Base-by-base conservation (phyloP, 2,888 invertebrate species). In the Drosophila vallismaia region DNA sequence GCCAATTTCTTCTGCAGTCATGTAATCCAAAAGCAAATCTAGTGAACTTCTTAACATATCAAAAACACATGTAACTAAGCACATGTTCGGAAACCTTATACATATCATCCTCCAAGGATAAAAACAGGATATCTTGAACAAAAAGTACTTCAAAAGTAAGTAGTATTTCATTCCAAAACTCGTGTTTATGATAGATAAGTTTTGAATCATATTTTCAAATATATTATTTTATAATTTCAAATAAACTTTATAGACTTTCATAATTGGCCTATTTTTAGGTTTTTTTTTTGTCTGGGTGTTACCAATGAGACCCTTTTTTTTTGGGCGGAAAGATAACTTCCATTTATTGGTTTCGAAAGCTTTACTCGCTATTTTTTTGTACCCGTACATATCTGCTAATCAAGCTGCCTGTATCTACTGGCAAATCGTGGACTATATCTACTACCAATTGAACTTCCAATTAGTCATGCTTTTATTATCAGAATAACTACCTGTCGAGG, bases 41-140 rank as follows among this genome's bases (percentile, higher is more conserved):
- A 62, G 64, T 62, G 60, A 62, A 62, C 48, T 42, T 40, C 31
- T 14, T 26, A 62, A 63, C 60, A 62, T 62, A 62, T 62, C 60
- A 62, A 29, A 33, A 24, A 7, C 26, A 42, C 26, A 48, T 26
- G 31, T 40, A 29, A 48, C 31, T 48, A 42, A 64, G 48, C 46
- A 7, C 10, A 55, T 49, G 54, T 29, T 24, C 33, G 36, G 36
- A 40, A 26, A 48, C 26, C 31, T 9, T 48, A 40, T 31, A 26
- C 29, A 63, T 28, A 40, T 40, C 63, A 63, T n/a, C 44, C 44
- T 44, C 12, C 10, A 19, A 42, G 48, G 26, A 63, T 31, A n/a
- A 49, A 48, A 19, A 19, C 28, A 48, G 60, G 60, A 62, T 63
- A 49, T 9, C 40, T 36, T 36, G 12, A 28, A 26, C 7, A 10